Conservation (phyloP, 64 coral and sea anemone genomes). For the Stichodactyla mertensii region DNA sequence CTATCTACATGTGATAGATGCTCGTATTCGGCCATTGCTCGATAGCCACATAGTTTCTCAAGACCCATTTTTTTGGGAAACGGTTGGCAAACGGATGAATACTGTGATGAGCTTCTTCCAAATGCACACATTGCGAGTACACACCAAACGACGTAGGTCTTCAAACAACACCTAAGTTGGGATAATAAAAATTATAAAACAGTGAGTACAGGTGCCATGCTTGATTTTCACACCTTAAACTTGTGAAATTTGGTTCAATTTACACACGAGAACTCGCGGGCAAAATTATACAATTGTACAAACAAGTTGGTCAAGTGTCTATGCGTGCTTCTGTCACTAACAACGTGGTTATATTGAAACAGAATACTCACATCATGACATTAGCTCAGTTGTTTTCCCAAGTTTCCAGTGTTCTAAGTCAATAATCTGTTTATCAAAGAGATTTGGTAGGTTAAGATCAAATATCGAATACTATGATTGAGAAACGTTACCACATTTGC, state of each 20-base stretch:
- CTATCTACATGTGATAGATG: neutral
- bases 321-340: neutral
- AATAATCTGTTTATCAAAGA: neutral
- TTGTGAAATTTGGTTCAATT: too few relatives aligned
- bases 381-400: neutral
- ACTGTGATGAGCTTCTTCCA: neutral
- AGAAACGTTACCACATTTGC: neutral
- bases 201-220: too few relatives aligned
- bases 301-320: neutral
- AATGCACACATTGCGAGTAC: neutral
- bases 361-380: neutral
- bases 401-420: too few relatives aligned
- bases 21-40: neutral
- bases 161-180: neutral
- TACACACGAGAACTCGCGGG: too few relatives aligned
- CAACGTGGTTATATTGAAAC: neutral
- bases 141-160: neutral
- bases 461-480: neutral
- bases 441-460: neutral
- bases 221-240: neutral
- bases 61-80: neutral
- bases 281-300: neutral
- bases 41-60: slow-evolving; percentile 10
- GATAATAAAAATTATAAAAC: too few relatives aligned
- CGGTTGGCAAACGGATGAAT: slow-evolving; percentile 7